Percentiles rank a stretch among this genome's conserved stretches.
phyloP scores from a whole-genome alignment of 2,113 vertebrate genomes.

The Dendropsophus ebraccatus region DNA sequence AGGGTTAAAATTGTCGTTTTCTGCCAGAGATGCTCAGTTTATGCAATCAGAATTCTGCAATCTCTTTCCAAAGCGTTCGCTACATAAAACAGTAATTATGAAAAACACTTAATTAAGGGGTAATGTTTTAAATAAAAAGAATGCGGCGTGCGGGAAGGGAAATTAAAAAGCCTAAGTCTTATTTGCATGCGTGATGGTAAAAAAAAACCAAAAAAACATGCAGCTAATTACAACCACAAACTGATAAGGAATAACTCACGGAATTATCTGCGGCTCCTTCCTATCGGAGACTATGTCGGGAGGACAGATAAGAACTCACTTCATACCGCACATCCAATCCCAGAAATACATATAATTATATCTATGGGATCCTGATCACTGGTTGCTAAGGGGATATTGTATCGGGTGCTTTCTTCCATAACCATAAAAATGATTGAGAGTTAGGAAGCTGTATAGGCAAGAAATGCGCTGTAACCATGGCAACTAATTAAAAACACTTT shows the following conservation, averaged over 20 bases:
- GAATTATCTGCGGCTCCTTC: neutral
- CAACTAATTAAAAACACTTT: neutral
- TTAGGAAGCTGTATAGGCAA: neutral
- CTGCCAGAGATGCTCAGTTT: constrained; percentile 33
- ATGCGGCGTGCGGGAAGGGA: constrained; percentile 49
- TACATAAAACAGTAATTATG: constrained; percentile 59
- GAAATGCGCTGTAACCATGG: neutral
- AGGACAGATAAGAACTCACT: constrained; percentile 13
- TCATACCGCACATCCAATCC: constrained; percentile 1
- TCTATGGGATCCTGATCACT: neutral
- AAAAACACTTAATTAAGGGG: constrained; percentile 58
- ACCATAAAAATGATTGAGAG: neutral
- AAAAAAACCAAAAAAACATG: neutral
- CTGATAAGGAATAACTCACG: constrained; percentile 50
- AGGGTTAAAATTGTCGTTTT: constrained; percentile 32
- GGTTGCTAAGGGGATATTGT: neutral
- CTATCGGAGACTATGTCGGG: constrained; percentile 14
- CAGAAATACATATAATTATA: neutral
- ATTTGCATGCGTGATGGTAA: constrained; percentile 46
- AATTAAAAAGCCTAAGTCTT: constrained; percentile 47
- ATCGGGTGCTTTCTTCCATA: neutral
- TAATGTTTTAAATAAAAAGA: constrained; percentile 59
- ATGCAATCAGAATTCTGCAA: constrained; percentile 54
- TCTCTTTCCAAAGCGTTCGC: constrained; percentile 50
- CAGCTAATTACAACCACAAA: constrained; percentile 48